Conservation (phyloP, 2,888 invertebrate genomes). For the Drosophila rellima region DNA sequence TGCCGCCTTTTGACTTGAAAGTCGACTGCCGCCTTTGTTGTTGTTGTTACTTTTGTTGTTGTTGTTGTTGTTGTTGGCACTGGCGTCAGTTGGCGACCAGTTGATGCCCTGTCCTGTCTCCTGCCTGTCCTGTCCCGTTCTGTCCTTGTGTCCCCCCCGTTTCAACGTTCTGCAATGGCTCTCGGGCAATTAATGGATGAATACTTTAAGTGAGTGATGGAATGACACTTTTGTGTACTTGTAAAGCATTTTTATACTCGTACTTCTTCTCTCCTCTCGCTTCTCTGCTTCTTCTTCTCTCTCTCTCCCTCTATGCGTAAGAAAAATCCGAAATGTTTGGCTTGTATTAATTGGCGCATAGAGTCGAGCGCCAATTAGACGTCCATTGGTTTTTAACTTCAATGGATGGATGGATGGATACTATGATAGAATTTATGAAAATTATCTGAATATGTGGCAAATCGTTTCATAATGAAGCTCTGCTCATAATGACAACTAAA, state of each 20-base stretch:
- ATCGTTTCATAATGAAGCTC: constrained; percentile 40
- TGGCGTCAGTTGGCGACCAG: constrained; percentile 66
- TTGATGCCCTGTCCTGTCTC: constrained; percentile 54
- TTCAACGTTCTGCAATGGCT: constrained; percentile 71
- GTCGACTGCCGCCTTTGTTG: constrained; percentile 1
- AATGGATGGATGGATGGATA: constrained; percentile 35
- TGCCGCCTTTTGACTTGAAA: constrained; percentile 36
- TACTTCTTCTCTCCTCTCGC: constrained; percentile 22
- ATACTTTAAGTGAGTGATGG: constrained; percentile 85
- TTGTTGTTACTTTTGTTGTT: constrained; percentile 18
- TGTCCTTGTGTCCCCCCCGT: constrained; percentile 17
- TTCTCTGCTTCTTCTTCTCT: neutral
- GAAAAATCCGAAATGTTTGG: constrained; percentile 65
- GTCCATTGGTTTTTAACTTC: constrained; percentile 27
- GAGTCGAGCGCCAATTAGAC: constrained; percentile 67
- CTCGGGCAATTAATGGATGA: constrained; percentile 85
- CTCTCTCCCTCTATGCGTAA: constrained; percentile 7
- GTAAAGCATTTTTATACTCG: constrained; percentile 79
- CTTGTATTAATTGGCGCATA: constrained; percentile 67
- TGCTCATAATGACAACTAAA: neutral
- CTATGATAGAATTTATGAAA: constrained; percentile 70
- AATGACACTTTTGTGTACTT: constrained; percentile 84
- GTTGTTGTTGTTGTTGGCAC: constrained; percentile 34
- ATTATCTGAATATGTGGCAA: constrained; percentile 61
- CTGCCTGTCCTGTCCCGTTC: constrained; percentile 11